Evolutionary conservation across 2,113 vertebrate genomes (phyloP).

Genomic region (Brachyhypopomus occidentalis): DNA sequence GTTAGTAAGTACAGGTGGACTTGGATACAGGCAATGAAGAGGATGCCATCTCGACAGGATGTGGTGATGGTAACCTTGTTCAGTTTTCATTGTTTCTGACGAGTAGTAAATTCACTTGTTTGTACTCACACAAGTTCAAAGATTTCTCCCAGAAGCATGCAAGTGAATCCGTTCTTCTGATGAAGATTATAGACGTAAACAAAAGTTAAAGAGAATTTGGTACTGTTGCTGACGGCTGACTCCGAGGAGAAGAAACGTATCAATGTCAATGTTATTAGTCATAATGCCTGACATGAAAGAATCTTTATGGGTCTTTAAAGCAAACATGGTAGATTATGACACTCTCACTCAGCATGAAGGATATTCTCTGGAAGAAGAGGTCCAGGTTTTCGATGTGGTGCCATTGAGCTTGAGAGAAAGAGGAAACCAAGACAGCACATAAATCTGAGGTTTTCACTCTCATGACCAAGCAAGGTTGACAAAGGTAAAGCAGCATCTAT

Average conservation of each 20-base stretch:
- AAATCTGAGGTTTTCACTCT: too few relatives aligned
- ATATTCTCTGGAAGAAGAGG: constrained; percentile 99
- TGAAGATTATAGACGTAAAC: constrained; percentile 93
- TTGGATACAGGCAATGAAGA: neutral
- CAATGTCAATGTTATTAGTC: neutral
- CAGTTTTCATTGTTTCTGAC: neutral
- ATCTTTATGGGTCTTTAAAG: neutral
- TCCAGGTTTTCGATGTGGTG: constrained; percentile 98
- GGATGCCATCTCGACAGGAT: constrained; percentile 10
- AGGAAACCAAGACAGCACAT: neutral
- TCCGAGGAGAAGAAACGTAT: neutral
- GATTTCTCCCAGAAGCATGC: constrained; percentile 95
- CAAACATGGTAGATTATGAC: neutral
- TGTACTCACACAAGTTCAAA: constrained; percentile 94
- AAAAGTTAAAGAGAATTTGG: constrained; percentile 63
- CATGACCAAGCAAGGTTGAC: too few relatives aligned
- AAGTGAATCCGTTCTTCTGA: constrained; percentile 98
- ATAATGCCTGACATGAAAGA: too few relatives aligned
- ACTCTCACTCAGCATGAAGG: constrained; percentile 72
- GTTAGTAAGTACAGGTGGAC: neutral
- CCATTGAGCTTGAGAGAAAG: constrained; percentile 84
- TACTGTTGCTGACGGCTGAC: neutral
- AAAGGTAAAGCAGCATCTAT: too few relatives aligned
- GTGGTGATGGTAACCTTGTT: neutral
- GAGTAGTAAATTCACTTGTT: neutral